phyloP scores from a whole-genome alignment of 2,888 invertebrate genomes.

The Hirtodrosophila confusa region DNA sequence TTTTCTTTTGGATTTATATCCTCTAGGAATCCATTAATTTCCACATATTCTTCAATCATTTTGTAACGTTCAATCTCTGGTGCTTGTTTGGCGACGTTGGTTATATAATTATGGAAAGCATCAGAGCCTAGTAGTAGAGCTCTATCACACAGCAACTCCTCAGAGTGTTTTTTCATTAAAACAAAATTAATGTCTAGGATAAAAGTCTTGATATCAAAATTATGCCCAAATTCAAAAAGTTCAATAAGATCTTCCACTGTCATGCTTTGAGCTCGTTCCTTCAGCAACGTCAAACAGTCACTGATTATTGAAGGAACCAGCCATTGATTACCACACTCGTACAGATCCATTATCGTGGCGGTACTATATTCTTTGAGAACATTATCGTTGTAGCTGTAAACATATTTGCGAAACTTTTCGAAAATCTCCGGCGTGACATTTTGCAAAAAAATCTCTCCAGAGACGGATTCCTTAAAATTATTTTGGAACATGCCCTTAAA shows the following conservation, averaged over 20 bases:
- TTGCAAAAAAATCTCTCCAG: slow-evolving; percentile 12
- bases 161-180: not conserved
- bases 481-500: slow-evolving; percentile 26
- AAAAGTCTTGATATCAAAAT: not conserved
- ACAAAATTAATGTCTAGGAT: not conserved
- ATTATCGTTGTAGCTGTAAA: slow-evolving; percentile 9
- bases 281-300: not conserved
- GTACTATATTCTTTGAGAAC: not conserved
- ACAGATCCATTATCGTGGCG: slow-evolving; percentile 3
- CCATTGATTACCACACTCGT: slow-evolving; percentile 25
- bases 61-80: not conserved
- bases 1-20: not conserved
- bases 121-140: slow-evolving; percentile 2
- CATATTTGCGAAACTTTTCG: slow-evolving; percentile 28
- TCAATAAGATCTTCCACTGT: not conserved
- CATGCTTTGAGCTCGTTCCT: not conserved
- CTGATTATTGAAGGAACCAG: slow-evolving; percentile 16
- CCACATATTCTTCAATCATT: slow-evolving; percentile 4
- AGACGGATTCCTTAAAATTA: slow-evolving; percentile 20
- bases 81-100: rapidly evolving
- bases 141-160: not conserved
- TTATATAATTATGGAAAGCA: slow-evolving; percentile 3
- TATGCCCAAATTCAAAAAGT: slow-evolving; percentile 8
- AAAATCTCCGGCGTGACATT: slow-evolving; percentile 22
- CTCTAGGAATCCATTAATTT: slow-evolving; percentile 4